Percentiles rank a stretch among this genome's conserved stretches.
phyloP scores from a whole-genome alignment of 2,888 invertebrate species.

The Lithophane ornitopus region DNA sequence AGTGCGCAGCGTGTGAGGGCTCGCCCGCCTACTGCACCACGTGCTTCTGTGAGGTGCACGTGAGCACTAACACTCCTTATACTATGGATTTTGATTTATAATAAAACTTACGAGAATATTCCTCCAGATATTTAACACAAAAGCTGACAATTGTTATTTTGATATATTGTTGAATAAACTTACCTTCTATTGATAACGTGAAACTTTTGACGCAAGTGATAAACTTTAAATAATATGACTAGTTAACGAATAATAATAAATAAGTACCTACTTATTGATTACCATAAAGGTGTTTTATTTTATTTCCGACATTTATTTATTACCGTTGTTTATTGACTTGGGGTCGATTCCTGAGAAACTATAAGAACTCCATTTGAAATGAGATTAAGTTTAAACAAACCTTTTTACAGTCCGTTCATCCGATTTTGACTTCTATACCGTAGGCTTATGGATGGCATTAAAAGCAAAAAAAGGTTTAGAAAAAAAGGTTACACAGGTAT shows the following conservation, averaged over 20 bases:
- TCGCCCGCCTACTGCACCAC: conserved; percentile 30
- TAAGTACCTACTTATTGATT: background rate
- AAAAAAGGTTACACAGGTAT: too few relatives aligned
- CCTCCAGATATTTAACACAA: background rate
- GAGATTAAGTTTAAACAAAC: too few relatives aligned
- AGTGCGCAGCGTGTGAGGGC: conserved; percentile 26
- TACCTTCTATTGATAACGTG: background rate
- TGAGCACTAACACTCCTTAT: background rate
- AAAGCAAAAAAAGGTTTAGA: too few relatives aligned
- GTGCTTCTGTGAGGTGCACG: conserved; percentile 28
- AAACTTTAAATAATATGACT: background rate
- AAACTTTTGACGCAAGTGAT: background rate
- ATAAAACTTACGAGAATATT: background rate
- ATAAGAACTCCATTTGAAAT: too few relatives aligned
- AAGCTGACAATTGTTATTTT: background rate
- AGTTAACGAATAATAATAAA: background rate
- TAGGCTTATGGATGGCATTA: too few relatives aligned
- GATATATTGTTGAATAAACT: background rate
- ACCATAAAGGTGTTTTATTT: conserved; percentile 1
- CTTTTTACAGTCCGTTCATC: too few relatives aligned
- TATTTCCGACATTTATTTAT: background rate
- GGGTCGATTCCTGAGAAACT: background rate
- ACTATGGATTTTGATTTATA: conserved; percentile 3
- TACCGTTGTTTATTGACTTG: background rate
- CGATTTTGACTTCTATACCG: too few relatives aligned